Conservation (phyloP, 53 echinoderm and acorn worm genomes). For the Luidia sarsii region DNA sequence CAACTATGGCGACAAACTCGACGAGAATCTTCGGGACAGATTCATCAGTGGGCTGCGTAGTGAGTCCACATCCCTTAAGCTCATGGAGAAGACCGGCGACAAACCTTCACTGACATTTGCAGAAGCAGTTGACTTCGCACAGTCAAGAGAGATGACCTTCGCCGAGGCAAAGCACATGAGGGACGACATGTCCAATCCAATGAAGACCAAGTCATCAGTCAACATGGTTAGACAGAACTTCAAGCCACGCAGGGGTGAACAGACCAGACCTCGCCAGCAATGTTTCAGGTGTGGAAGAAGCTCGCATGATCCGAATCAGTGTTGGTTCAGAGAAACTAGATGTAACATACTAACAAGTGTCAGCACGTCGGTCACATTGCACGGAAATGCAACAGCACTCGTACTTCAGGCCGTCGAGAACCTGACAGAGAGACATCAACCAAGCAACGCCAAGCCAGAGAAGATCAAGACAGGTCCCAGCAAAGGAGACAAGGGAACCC, state of each 20-base stretch:
- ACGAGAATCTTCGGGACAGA: constrained; percentile 55
- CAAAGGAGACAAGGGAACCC: background rate
- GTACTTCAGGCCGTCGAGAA: too few species aligned
- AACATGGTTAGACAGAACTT: background rate
- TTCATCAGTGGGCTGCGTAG: constrained; percentile 52
- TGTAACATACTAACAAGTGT: constrained; percentile 1
- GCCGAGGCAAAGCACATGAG: constrained; percentile 11
- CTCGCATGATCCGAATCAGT: constrained; percentile 11
- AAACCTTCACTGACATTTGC: constrained; percentile 16
- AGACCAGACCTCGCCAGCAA: background rate
- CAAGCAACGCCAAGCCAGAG: too few species aligned
- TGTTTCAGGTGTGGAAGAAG: constrained; percentile 25
- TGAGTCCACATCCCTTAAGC: constrained; percentile 48
- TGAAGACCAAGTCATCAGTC: background rate
- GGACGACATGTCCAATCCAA: background rate
- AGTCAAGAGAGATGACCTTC: constrained; percentile 24
- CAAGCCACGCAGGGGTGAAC: background rate
- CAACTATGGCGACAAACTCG: constrained; percentile 49
- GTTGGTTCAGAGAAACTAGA: constrained; percentile 48
- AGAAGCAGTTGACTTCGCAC: constrained; percentile 45
- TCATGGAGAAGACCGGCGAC: constrained; percentile 56
- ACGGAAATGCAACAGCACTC: background rate
- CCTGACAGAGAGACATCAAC: too few species aligned
- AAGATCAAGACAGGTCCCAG: too few species aligned
- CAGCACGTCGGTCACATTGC: background rate